phyloP scores from a whole-genome alignment of 2,888 invertebrate genomes.

The Drosophila nr. fundita region DNA sequence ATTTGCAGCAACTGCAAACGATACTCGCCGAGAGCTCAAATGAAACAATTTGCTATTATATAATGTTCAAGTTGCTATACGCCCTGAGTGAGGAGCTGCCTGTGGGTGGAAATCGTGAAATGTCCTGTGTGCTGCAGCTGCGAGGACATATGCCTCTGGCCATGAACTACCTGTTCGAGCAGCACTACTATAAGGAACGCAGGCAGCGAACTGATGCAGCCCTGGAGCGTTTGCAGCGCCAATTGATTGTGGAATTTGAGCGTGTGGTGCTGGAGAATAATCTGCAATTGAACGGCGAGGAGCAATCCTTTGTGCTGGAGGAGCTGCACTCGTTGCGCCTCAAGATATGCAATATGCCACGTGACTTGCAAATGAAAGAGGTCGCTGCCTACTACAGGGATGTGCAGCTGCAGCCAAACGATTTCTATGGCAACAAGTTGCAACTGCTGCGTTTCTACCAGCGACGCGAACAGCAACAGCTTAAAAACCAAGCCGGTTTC shows the following conservation, averaged over 20 bases:
- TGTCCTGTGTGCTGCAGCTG: slow-evolving; percentile 65
- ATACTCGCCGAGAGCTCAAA: slow-evolving; percentile 60
- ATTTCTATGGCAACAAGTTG: slow-evolving; percentile 73
- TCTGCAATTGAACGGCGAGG: slow-evolving; percentile 50
- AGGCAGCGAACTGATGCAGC: slow-evolving; percentile 58
- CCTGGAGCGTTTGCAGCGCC: slow-evolving; percentile 49
- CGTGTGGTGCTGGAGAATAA: slow-evolving; percentile 57
- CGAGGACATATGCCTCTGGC: slow-evolving; percentile 75
- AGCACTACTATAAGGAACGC: slow-evolving; percentile 51
- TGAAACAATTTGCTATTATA: slow-evolving; percentile 75
- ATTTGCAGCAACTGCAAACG: slow-evolving; percentile 54
- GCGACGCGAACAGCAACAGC: slow-evolving; percentile 44
- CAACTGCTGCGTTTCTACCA: slow-evolving; percentile 62
- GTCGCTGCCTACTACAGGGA: slow-evolving; percentile 54
- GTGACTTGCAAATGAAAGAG: slow-evolving; percentile 29
- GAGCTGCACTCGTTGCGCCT: slow-evolving; percentile 65
- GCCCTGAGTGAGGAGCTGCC: slow-evolving; percentile 66
- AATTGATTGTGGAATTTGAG: slow-evolving; percentile 55
- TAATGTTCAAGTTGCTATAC: slow-evolving; percentile 78
- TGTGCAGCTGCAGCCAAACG: slow-evolving; percentile 41
- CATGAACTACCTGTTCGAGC: slow-evolving; percentile 73
- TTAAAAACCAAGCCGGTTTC: slow-evolving; percentile 42
- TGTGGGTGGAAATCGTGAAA: slow-evolving; percentile 21
- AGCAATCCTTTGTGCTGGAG: slow-evolving; percentile 60
- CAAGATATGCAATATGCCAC: slow-evolving; percentile 76